Evolutionary conservation across 2,888 invertebrate species (phyloP).

Genomic region (Chaitophorus viminalis): DNA sequence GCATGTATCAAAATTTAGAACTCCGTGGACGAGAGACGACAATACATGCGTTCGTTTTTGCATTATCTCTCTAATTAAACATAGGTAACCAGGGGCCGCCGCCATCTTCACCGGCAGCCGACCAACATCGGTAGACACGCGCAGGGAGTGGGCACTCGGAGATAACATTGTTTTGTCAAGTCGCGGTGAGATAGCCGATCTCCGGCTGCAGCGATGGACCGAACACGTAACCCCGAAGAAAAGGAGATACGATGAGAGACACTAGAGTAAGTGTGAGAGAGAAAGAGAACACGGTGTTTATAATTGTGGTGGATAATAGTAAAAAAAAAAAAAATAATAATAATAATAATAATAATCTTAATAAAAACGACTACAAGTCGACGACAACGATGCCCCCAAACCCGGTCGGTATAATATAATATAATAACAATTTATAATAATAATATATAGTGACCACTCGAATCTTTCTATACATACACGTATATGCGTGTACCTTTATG

Average conservation of each 20-base stretch:
- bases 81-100: not conserved
- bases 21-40: not conserved
- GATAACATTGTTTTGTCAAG: conserved; percentile 60
- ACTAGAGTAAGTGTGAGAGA: not conserved
- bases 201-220: not conserved
- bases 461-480: not conserved
- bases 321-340: not conserved
- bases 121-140: conserved; percentile 12
- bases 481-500: not conserved
- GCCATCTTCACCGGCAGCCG: conserved; percentile 14
- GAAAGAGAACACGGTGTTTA: not conserved
- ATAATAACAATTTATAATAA: not conserved
- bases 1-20: not conserved
- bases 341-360: not conserved
- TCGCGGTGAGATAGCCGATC: conserved; percentile 36
- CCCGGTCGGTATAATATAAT: not conserved
- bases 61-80: conserved; percentile 27
- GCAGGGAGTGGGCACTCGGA: conserved; percentile 26
- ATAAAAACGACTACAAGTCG: not conserved
- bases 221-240: conserved; percentile 23
- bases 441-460: not conserved
- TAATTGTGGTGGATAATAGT: not conserved
- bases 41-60: not conserved
- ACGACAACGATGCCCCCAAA: not conserved
- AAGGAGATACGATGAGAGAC: not conserved